Evolutionary conservation across 1,140 invertebrate species (phyloP).

Genomic region (Drosophila takahashii): DNA sequence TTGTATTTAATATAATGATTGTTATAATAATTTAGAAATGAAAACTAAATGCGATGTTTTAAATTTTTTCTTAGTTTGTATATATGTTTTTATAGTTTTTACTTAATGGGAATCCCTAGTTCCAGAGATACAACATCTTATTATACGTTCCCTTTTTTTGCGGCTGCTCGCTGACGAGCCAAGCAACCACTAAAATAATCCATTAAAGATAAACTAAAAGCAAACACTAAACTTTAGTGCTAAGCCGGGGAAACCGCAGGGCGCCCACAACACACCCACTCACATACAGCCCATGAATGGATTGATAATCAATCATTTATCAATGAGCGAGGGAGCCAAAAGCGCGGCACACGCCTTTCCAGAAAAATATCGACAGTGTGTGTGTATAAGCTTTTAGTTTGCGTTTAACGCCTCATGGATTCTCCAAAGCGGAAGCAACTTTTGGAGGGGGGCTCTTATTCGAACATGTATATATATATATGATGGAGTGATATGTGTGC

Average conservation of each 20-base stretch:
- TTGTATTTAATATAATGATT: no score
- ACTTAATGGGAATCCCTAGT: constrained; percentile 13
- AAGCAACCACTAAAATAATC: constrained; percentile 79
- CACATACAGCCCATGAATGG: constrained; percentile 20
- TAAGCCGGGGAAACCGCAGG: constrained; percentile 72
- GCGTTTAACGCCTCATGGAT: constrained; percentile 80
- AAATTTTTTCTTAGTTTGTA: no score
- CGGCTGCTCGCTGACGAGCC: constrained; percentile 38
- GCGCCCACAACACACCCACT: constrained; percentile 57
- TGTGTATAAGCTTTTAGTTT: constrained; percentile 76
- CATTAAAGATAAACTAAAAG: constrained; percentile 82
- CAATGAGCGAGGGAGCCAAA: constrained; percentile 52
- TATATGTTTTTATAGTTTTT: neutral
- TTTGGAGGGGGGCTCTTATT: neutral
- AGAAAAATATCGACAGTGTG: constrained; percentile 31
- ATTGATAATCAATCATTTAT: constrained; percentile 81
- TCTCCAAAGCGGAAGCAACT: constrained; percentile 59
- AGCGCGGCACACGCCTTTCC: constrained; percentile 68
- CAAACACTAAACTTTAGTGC: constrained; percentile 80
- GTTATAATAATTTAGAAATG: no score
- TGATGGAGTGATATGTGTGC: constrained; percentile 68
- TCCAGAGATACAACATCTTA: neutral
- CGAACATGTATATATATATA: constrained; percentile 16
- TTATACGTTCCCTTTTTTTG: constrained; percentile 8
- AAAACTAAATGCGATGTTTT: no score